phyloP scores from a whole-genome alignment of 2,113 vertebrate species.

The Aepyceros melampus region DNA sequence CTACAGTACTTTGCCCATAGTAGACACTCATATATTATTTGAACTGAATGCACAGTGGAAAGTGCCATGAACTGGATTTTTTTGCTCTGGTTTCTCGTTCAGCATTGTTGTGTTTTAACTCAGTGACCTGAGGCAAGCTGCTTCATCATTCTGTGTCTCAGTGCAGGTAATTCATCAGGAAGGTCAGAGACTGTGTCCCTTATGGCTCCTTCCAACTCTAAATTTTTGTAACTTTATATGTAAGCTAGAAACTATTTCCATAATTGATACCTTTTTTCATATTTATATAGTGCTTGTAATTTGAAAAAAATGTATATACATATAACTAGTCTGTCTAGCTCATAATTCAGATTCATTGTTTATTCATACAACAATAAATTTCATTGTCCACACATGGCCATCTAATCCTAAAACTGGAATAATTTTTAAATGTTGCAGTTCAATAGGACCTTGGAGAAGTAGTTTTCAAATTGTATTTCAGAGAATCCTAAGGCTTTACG shows the following conservation, averaged over 20 bases:
- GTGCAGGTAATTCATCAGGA: background rate
- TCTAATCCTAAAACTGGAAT: background rate
- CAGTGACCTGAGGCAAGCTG: background rate
- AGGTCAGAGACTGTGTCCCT: background rate
- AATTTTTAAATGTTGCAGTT: background rate
- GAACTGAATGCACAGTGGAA: background rate
- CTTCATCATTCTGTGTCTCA: background rate
- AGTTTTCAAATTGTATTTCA: slow-evolving; percentile 2
- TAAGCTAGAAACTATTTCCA: background rate
- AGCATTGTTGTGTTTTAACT: background rate
- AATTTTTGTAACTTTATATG: background rate
- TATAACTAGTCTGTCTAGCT: background rate
- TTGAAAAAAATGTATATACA: background rate
- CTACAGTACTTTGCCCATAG: background rate
- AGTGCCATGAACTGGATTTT: background rate
- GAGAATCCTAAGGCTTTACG: background rate
- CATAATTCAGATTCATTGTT: background rate
- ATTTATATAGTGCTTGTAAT: background rate
- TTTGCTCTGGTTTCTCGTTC: background rate
- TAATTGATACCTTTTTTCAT: background rate
- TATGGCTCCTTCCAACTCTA: background rate
- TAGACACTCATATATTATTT: background rate
- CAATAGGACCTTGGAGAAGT: background rate
- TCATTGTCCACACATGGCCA: background rate
- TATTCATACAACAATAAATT: background rate